Conservation (phyloP, 2,797 vertebrate genomes). For the Sciurus vulgaris region DNA sequence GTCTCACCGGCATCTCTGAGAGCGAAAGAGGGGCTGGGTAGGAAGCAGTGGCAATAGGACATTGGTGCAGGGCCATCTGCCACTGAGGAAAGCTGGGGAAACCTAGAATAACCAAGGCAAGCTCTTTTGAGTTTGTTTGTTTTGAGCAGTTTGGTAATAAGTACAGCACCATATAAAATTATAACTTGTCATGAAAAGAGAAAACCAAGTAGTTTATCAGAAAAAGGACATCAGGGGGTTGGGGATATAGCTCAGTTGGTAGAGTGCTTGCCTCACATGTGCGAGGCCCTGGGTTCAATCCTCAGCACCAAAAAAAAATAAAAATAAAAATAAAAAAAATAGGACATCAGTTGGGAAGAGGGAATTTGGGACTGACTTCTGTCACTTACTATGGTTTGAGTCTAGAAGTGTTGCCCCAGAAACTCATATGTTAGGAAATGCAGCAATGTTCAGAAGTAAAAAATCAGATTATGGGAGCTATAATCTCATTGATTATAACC, state of each 20-base stretch:
- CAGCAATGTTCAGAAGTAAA: no score
- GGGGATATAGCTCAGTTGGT: no score
- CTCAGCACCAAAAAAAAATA: no score
- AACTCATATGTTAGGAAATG: no score
- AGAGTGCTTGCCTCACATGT: no score
- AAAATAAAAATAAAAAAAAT: no score
- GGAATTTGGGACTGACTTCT: background rate
- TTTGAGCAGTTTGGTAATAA: background rate
- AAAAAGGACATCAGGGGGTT: background rate
- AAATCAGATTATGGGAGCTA: no score
- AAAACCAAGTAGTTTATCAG: background rate
- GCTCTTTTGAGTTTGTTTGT: background rate
- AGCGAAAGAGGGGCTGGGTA: rapidly evolving
- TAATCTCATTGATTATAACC: no score
- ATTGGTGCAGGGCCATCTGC: background rate
- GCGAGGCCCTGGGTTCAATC: no score
- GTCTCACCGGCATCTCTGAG: background rate
- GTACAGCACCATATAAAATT: background rate
- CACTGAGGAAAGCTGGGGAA: background rate
- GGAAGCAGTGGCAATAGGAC: background rate
- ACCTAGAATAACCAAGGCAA: background rate
- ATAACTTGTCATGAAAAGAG: background rate
- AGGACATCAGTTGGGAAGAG: background rate
- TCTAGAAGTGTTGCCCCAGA: no score
- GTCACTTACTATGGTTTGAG: no score